Evolutionary conservation across 2,797 vertebrate species (phyloP).

Genomic region (Picus viridis): DNA sequence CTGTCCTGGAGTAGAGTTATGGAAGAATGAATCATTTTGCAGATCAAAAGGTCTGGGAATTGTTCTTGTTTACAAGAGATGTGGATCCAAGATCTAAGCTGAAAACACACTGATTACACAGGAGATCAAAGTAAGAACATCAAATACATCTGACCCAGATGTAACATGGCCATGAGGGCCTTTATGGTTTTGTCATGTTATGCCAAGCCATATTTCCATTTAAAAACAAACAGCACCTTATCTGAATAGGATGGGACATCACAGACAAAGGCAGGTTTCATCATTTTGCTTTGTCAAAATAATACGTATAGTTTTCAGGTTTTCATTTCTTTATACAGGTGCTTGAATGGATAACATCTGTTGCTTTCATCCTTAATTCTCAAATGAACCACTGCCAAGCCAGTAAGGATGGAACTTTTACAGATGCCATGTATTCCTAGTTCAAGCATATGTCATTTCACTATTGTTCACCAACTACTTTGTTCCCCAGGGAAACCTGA

Average conservation of each 20-base stretch:
- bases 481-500: background rate
- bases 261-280: slow-evolving; percentile 41
- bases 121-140: slow-evolving; percentile 83
- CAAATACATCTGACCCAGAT: slow-evolving; percentile 77
- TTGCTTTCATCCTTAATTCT: slow-evolving; percentile 61
- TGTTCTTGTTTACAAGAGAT: slow-evolving; percentile 77
- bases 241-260: slow-evolving; percentile 39
- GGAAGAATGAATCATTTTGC: slow-evolving; percentile 64
- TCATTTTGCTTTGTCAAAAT: background rate
- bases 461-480: background rate
- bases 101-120: slow-evolving; percentile 71
- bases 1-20: slow-evolving; percentile 31
- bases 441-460: slow-evolving; percentile 7
- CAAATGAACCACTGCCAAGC: slow-evolving; percentile 49
- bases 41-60: slow-evolving; percentile 82
- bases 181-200: slow-evolving; percentile 55
- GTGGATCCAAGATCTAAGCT: slow-evolving; percentile 78
- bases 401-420: slow-evolving; percentile 21
- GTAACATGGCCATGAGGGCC: slow-evolving; percentile 49
- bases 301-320: background rate
- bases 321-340: slow-evolving; percentile 58
- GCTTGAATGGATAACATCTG: slow-evolving; percentile 55
- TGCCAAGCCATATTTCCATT: slow-evolving; percentile 65
- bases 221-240: slow-evolving; percentile 64
- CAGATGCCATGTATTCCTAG: slow-evolving; percentile 6